Base-by-base conservation (phyloP, 2,888 invertebrate genomes). In the Euplagia quadripunctaria region DNA sequence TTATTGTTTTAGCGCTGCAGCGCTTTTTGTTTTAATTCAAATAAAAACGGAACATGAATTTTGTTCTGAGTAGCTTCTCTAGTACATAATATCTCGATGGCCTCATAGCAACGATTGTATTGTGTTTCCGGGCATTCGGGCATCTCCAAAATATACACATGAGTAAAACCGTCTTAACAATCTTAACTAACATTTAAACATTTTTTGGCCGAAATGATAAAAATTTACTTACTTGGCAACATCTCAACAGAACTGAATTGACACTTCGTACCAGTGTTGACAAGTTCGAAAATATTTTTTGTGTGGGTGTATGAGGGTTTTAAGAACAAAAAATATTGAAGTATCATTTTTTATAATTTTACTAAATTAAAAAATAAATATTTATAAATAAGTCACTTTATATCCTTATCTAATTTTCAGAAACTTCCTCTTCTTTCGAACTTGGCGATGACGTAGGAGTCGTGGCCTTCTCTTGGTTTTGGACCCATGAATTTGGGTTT, bases 401-500 rank as follows among this genome's bases (percentile, higher is more conserved):
- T 61, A 5, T 31, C 5, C 11, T 42, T 55, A 55, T 51, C n/a
- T 81, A 78, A n/a, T 66, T 63, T 73, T 78, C 74, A 65, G 80
- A 73, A 65, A 68, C 81, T 81, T 79, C 81, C 64, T 83, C 83
- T 52, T 81, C 75, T 69, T 68, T 75, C 51, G 71, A 66, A 77
- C 80, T 72, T 69, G 84, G 49, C 64, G 82, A n/a, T 68, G 82
- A 73, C 68, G 88, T 75, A 68, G 88, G n/a, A 43, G 68, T n/a
- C 20, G 88, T 74, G 17, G 89, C 77, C 12, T 88, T 69, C 12
- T 61, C 61, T 84, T 91, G 90, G 42, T 80, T 82, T 69, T 91
- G 91, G 4, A 87, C 79, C 94, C 94, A 95, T 2, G 91, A 79
- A 70, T 82, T 88, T 9, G 95, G 94, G 76, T 94, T 93, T 66